Evolutionary conservation across 1,140 invertebrate species (phyloP).

Genomic region (Thaumatotibia leucotreta): DNA sequence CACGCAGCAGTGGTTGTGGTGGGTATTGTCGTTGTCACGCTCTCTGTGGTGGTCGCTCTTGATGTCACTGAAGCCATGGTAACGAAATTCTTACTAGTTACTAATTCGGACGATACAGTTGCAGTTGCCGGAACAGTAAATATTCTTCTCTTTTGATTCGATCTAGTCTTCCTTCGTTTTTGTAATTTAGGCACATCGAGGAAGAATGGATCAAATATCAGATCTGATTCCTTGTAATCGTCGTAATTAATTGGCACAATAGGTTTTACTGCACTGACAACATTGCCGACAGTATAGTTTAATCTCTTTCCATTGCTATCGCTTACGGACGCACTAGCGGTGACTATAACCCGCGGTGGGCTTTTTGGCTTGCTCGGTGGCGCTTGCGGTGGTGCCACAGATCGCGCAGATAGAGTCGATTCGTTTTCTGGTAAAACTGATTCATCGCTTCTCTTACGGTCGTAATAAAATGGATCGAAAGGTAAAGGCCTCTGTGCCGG

Average conservation of each 20-base stretch:
- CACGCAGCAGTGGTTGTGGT: slow-evolving; percentile 53
- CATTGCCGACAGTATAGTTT: slow-evolving; percentile 82
- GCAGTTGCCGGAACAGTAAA: slow-evolving; percentile 46
- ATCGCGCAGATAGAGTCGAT: slow-evolving; percentile 57
- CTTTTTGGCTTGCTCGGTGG: slow-evolving; percentile 66
- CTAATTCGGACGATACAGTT: slow-evolving; percentile 32
- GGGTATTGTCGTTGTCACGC: slow-evolving; percentile 27
- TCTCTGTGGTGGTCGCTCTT: slow-evolving; percentile 47
- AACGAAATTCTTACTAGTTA: slow-evolving; percentile 29
- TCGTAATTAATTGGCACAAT: slow-evolving; percentile 81
- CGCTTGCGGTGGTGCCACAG: slow-evolving; percentile 51
- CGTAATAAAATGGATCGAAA: slow-evolving; percentile 71
- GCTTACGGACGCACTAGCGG: slow-evolving; percentile 83
- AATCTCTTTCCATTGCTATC: slow-evolving; percentile 83
- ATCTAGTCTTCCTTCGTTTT: slow-evolving; percentile 63
- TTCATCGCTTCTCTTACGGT: slow-evolving; percentile 72
- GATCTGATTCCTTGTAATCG: slow-evolving; percentile 84
- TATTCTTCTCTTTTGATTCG: slow-evolving; percentile 54
- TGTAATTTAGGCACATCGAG: slow-evolving; percentile 84
- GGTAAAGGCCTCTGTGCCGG: slow-evolving; percentile 56
- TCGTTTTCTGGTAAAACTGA: slow-evolving; percentile 43
- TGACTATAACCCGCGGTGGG: slow-evolving; percentile 82
- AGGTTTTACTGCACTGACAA: slow-evolving; percentile 76
- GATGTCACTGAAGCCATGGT: slow-evolving; percentile 48
- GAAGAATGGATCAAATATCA: slow-evolving; percentile 84